phyloP scores from a whole-genome alignment of 2,113 vertebrate species.

The Mionectes macconnelli region DNA sequence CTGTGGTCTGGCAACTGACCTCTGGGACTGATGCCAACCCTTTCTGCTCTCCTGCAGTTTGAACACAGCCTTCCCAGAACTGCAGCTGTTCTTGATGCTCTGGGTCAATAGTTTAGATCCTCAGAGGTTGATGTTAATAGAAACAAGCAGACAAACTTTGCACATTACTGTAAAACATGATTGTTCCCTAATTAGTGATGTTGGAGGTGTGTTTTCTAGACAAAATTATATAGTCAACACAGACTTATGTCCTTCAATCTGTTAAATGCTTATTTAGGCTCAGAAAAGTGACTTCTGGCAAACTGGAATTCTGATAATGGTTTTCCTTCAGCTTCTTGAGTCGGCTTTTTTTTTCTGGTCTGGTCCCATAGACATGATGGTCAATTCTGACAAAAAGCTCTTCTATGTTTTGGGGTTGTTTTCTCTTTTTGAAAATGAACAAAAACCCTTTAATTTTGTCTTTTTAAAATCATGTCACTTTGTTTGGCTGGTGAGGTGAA shows the following conservation, averaged over 20 bases:
- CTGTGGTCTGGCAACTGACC: neutral
- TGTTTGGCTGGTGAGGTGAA: neutral
- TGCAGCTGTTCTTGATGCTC: neutral
- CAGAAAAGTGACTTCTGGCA: neutral
- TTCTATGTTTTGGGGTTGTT: neutral
- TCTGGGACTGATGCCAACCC: neutral
- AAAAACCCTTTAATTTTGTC: neutral
- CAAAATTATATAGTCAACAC: neutral
- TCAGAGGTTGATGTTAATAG: neutral
- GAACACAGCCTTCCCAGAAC: neutral
- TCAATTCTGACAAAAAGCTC: neutral
- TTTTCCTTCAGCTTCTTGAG: neutral
- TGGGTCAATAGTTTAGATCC: neutral
- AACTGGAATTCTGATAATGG: accelerated
- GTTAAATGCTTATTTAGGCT: neutral
- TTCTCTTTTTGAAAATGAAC: neutral
- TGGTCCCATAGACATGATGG: neutral
- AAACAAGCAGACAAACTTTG: neutral
- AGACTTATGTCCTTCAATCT: neutral
- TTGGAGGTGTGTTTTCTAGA: neutral
- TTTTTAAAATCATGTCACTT: neutral
- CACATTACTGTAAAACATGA: neutral
- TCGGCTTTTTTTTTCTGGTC: neutral
- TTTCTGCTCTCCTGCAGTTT: neutral
- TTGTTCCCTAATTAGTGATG: neutral